Percentiles rank a stretch among this genome's conserved stretches.
Conservation (phyloP, 2,113 vertebrate genomes). For the Macroglossus sobrinus region DNA sequence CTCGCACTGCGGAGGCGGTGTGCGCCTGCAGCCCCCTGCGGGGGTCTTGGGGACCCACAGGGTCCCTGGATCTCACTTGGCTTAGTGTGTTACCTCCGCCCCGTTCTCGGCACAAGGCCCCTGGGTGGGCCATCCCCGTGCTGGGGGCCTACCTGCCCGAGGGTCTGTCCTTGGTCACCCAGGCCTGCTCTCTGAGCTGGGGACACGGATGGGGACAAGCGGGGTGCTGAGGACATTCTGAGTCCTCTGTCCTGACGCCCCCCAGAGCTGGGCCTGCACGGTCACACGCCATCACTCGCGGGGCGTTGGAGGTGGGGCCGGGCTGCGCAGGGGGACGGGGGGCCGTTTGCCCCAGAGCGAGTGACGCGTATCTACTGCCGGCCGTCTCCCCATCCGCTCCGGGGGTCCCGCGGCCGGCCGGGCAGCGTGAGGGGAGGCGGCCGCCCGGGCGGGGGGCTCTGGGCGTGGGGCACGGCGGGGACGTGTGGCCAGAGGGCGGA, state of each 20-base stretch:
- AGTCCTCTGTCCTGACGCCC: accelerated
- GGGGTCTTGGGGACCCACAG: neutral
- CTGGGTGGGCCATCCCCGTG: neutral
- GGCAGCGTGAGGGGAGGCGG: too few relatives aligned
- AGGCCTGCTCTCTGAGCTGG: neutral
- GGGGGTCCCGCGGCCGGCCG: neutral
- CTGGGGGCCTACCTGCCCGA: too few relatives aligned
- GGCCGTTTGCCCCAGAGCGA: neutral
- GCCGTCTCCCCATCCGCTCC: neutral
- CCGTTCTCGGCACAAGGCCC: neutral
- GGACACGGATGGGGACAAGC: accelerated
- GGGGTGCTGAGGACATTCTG: neutral
- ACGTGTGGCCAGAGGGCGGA: neutral
- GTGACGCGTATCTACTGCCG: accelerated
- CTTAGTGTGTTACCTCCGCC: neutral
- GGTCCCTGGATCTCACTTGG: neutral
- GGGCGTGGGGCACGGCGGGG: neutral
- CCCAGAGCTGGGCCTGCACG: neutral
- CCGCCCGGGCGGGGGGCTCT: too few relatives aligned
- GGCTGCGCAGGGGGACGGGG: neutral
- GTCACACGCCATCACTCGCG: neutral
- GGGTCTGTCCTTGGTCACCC: neutral
- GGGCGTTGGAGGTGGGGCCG: neutral
- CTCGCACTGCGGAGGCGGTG: too few relatives aligned
- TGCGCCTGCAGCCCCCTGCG: neutral